Evolutionary conservation across 2,888 invertebrate species (phyloP).

Genomic region (Epinotia ramella): DNA sequence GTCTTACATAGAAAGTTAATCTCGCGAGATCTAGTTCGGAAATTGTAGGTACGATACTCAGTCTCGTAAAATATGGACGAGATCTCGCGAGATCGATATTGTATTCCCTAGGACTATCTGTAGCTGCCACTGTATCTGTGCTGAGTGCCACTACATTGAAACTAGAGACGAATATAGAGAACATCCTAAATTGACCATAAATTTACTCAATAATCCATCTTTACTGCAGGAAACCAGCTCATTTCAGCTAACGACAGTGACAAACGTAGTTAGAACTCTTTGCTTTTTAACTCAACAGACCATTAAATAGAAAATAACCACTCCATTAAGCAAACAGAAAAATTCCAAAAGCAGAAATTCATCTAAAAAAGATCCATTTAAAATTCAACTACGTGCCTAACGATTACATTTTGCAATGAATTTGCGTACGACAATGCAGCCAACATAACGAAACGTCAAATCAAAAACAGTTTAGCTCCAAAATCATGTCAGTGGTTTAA

Average conservation of each 20-base stretch:
- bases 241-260: not conserved
- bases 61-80: too few species aligned
- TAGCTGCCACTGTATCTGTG: too few species aligned
- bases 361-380: slow-evolving; percentile 6
- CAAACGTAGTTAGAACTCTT: slow-evolving; percentile 5
- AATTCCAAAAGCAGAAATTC: not conserved
- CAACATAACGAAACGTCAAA: slow-evolving; percentile 40
- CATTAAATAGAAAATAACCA: slow-evolving; percentile 40
- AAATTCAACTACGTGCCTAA: slow-evolving; percentile 18
- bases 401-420: slow-evolving; percentile 16
- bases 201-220: not conserved
- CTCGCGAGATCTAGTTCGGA: too few species aligned
- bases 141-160: too few species aligned
- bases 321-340: slow-evolving; percentile 29
- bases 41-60: too few species aligned
- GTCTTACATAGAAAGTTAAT: too few species aligned
- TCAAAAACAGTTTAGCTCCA: slow-evolving; percentile 43
- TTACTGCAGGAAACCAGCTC: not conserved
- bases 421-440: slow-evolving; percentile 25
- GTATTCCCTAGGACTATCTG: too few species aligned
- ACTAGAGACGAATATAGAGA: too few species aligned
- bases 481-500: slow-evolving; percentile 42
- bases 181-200: too few species aligned
- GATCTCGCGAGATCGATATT: too few species aligned
- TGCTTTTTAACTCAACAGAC: slow-evolving; percentile 20